Evolutionary conservation across 2,797 vertebrate genomes (phyloP), one percentile per base, ranked within the genome.

Genomic region (Pangasius mekongensis): DNA sequence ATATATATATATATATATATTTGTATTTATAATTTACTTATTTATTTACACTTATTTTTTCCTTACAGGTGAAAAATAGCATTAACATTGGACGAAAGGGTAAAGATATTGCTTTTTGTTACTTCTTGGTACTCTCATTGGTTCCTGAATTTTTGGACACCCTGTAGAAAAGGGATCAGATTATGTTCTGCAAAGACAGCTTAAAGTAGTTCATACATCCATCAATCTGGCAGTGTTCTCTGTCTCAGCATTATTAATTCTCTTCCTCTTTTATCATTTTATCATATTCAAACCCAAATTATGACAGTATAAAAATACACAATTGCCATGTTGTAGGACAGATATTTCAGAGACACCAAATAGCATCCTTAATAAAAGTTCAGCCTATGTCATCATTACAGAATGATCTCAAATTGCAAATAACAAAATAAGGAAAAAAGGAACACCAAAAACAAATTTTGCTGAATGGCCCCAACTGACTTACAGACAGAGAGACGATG

Each of bases 371-470:
- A 13, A 78, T 54, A 30, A 30, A 78, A 30, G 8, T 54, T 9
- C 14, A 56, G 14, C n/a, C 16, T 52, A 22, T 77, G 54, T 22
- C 18, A 58, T 20, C 36, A 30, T 20, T 30, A 20, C 16, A 56
- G 76, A 78, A 78, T 18, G 67, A 64, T 73, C 8, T 81, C 22
- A n/a, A n/a, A 62, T 60, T 39, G 7, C 18, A 18, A 71, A 33
- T 27, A 36, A 60, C 3, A 73, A 85, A 67, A 10, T 24, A 9
- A 62, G 36, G 1, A 22, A 33, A 43, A 66, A 52, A 67, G 43
- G 7, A 16, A 81, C 52, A 80, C 36, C 36, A 7, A 52, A 36
- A 39, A 9, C 56, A 83, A 89, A 7, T 81, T 82, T 20, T 90
- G 43, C 78, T 67, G 74, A 81, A 87, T 18, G 49, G 20, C 22